phyloP scores from a whole-genome alignment of 2,888 invertebrate species.

The Caenorhabditis sulstoni region DNA sequence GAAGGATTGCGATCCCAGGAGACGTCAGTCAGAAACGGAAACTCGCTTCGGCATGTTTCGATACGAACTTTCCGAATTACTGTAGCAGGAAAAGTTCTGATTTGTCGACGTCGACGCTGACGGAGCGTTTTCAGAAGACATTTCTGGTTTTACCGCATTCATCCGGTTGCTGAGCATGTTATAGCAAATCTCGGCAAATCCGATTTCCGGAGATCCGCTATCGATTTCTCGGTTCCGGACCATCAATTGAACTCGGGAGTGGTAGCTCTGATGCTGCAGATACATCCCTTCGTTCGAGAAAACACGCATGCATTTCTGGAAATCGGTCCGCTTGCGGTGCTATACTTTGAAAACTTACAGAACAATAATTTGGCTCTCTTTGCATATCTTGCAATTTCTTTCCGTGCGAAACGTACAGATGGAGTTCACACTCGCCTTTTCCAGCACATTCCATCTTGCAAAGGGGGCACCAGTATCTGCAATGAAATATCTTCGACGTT shows the following conservation, averaged over 20 bases:
- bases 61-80: background rate
- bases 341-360: conserved; percentile 1
- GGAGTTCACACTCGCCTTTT: conserved; percentile 35
- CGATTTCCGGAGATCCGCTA: conserved; percentile 24
- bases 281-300: conserved; percentile 64
- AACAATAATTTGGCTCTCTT: conserved; percentile 21
- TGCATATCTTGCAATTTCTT: conserved; percentile 28
- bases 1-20: no score
- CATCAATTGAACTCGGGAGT: conserved; percentile 76
- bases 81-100: background rate
- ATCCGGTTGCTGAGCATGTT: conserved; percentile 2
- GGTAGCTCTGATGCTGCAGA: conserved; percentile 77
- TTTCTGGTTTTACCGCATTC: background rate
- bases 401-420: conserved; percentile 27
- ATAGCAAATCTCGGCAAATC: conserved; percentile 21
- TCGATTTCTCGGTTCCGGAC: conserved; percentile 69
- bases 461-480: conserved; percentile 73
- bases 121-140: background rate
- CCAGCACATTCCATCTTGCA: conserved; percentile 71
- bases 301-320: conserved; percentile 71
- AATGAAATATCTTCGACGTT: conserved; percentile 5
- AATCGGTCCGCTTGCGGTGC: background rate
- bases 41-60: no score
- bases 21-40: no score
- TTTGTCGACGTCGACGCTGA: background rate